A percentile compares a stretch with the other conserved stretches of the same genome.
Conservation (phyloP, 1,140 invertebrate species). For the Chrysomallon squamiferum region DNA sequence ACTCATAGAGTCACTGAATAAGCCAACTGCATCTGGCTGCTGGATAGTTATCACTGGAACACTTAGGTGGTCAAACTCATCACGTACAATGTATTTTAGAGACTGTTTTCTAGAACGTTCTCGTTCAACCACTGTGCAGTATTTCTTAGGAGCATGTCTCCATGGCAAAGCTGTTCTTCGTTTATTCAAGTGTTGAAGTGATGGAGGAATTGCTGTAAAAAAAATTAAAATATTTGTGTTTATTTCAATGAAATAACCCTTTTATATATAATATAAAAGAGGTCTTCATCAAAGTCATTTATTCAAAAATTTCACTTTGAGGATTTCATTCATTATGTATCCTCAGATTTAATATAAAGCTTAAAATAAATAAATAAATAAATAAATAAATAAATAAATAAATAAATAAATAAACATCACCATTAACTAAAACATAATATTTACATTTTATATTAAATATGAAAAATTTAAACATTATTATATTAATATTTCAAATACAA, state of each 20-base stretch:
- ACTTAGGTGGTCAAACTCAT: neutral
- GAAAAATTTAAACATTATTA: no score
- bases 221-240: neutral
- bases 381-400: neutral
- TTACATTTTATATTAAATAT: no score
- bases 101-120: neutral
- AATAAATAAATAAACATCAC: no score
- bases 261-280: neutral
- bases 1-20: slow-evolving; percentile 8
- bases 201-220: slow-evolving; percentile 18
- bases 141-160: slow-evolving; percentile 12
- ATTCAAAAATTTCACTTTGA: no score
- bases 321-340: neutral
- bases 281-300: no score
- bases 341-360: neutral
- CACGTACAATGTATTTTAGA: neutral
- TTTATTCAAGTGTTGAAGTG: slow-evolving; percentile 35
- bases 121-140: neutral
- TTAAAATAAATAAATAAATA: neutral
- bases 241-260: neutral
- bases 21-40: neutral
- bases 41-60: neutral
- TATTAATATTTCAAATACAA: no score
- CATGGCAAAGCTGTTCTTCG: slow-evolving; percentile 21
- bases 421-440: no score